A percentile compares a stretch with the other conserved stretches of the same genome.
These are phyloP conservation scores for Ochropacha duplaris DNA, from an alignment of 2,888 invertebrate species.

Conservation along the genomic window DNA sequence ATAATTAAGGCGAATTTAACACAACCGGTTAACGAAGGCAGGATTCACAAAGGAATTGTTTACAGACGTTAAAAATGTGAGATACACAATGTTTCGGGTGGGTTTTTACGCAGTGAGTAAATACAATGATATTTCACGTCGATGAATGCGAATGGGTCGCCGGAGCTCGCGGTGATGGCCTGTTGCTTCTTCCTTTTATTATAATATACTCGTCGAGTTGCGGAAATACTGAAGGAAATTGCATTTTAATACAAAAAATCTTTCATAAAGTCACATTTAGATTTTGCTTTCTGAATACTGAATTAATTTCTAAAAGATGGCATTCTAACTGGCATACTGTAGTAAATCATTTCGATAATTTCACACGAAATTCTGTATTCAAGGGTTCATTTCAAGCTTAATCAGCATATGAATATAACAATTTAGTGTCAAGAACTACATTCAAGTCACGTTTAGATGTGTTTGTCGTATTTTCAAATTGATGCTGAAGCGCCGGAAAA, in stretches of 20 bases:
- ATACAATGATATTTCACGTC: conserved; percentile 15
- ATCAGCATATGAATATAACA: not conserved
- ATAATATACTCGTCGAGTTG: conserved; percentile 20
- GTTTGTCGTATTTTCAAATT: not conserved
- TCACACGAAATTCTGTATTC: not conserved
- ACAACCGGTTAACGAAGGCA: conserved; percentile 5
- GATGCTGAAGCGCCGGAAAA: not conserved
- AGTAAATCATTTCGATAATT: not conserved
- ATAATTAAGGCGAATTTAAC: conserved; percentile 17
- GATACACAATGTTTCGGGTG: conserved; percentile 8
- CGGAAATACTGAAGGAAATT: conserved; percentile 32
- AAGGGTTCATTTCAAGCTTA: not conserved
- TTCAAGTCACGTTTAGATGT: not conserved
- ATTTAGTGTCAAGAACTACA: not conserved
- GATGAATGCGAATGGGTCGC: conserved; percentile 5
- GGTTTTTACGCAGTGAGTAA: conserved; percentile 8
- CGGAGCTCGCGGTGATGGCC: conserved; percentile 5
- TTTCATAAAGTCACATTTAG: not conserved
- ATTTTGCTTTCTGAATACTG: too few species aligned
- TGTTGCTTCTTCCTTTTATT: conserved; percentile 33
- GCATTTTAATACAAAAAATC: conserved; percentile 9
- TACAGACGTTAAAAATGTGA: conserved; percentile 12
- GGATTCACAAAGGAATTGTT: conserved; percentile 14
- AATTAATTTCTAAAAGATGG: too few species aligned
- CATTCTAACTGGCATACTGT: too few species aligned